These are phyloP conservation scores for Cathartes aura DNA, from an alignment of 2,113 vertebrate genomes.

Conservation along the genomic window DNA sequence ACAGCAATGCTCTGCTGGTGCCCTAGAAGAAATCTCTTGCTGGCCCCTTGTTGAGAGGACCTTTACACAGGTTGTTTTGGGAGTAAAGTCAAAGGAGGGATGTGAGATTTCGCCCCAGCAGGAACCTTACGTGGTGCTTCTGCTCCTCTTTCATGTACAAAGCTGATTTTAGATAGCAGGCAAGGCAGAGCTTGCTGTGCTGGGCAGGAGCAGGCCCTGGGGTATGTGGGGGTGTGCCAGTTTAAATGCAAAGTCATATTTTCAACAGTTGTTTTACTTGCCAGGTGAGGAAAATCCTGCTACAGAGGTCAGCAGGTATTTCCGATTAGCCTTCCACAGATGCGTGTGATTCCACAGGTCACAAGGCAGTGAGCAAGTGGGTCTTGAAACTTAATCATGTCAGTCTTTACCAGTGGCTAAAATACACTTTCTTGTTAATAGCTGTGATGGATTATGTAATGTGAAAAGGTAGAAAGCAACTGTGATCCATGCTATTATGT, in stretches of 20 bases:
- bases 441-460: not conserved
- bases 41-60: not conserved
- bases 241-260: accelerated
- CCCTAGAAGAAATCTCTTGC: not conserved
- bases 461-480: not conserved
- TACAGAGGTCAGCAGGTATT: not conserved
- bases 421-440: not conserved
- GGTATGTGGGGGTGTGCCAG: accelerated
- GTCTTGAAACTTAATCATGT: accelerated
- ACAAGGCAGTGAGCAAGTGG: not conserved
- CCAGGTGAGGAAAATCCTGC: not conserved
- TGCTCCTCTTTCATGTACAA: accelerated
- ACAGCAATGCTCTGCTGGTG: not conserved
- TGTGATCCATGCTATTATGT: accelerated
- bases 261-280: not conserved
- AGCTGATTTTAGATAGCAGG: not conserved
- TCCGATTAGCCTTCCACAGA: accelerated
- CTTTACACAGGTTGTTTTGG: not conserved
- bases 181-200: not conserved
- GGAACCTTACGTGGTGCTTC: not conserved
- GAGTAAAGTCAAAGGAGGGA: not conserved
- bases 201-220: not conserved
- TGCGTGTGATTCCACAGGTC: not conserved
- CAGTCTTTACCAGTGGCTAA: not conserved
- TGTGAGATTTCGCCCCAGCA: not conserved